Conservation (phyloP, 2,888 invertebrate species). For the Trissoscelio sp. region DNA sequence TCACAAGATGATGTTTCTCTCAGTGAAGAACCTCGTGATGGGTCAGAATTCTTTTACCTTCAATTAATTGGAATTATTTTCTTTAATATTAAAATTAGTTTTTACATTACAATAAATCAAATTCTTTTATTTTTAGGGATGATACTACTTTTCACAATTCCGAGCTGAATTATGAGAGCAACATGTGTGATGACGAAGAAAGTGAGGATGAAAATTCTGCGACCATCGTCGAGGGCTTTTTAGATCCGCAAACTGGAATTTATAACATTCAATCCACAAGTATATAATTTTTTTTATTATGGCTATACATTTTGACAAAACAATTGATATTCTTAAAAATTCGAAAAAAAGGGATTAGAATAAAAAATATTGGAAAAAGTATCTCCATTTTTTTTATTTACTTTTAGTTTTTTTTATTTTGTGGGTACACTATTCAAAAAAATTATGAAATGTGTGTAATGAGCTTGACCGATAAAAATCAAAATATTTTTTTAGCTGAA, state of each 20-base stretch:
- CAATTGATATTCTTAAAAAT: too few relatives aligned
- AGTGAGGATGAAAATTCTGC: conserved; percentile 54
- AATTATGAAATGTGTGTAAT: too few relatives aligned
- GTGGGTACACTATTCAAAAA: too few relatives aligned
- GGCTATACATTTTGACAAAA: conserved; percentile 6
- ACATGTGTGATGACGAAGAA: conserved; percentile 32
- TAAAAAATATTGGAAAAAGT: too few relatives aligned
- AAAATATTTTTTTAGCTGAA: conserved; percentile 45
- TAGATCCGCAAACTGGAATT: conserved; percentile 73
- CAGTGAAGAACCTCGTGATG: conserved; percentile 23
- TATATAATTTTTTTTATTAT: conserved; percentile 30
- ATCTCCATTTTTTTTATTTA: too few relatives aligned
- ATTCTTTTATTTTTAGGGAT: conserved; percentile 14
- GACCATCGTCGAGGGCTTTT: conserved; percentile 71
- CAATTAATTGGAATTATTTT: too few relatives aligned
- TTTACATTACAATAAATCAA: too few relatives aligned
- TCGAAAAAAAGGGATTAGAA: too few relatives aligned
- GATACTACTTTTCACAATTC: not conserved
- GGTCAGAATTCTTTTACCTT: conserved; percentile 11
- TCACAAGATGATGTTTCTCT: conserved; percentile 14
- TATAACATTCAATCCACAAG: conserved; percentile 73
- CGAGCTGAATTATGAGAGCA: conserved; percentile 35
- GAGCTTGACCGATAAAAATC: too few relatives aligned
- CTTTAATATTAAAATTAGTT: too few relatives aligned
- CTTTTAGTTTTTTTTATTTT: too few relatives aligned